Percentiles rank a stretch among this genome's conserved stretches.
Conservation (phyloP, 2,888 invertebrate species). For the Agriopis leucophaearia region DNA sequence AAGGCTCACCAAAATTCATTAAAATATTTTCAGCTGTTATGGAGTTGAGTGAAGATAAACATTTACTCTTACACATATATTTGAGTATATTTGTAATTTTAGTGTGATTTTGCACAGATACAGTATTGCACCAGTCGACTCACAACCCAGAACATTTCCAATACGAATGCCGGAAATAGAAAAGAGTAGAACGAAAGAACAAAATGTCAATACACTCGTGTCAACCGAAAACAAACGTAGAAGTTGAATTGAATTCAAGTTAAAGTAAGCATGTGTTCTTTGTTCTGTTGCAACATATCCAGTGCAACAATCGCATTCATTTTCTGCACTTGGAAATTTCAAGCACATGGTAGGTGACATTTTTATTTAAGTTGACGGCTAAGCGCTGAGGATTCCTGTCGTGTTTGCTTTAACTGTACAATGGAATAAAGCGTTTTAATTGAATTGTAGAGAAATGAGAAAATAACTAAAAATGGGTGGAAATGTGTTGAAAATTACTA, state of each 20-base stretch:
- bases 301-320: conserved; percentile 62
- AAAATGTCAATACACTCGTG: conserved; percentile 29
- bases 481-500: not conserved
- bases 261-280: conserved; percentile 48
- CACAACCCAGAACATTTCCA: conserved; percentile 3
- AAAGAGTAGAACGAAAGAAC: conserved; percentile 23
- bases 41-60: no score
- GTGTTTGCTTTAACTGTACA: conserved; percentile 18
- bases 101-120: not conserved
- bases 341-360: conserved; percentile 59
- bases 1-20: no score
- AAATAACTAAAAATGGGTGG: conserved; percentile 17
- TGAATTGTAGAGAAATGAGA: conserved; percentile 17
- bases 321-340: conserved; percentile 63
- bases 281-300: conserved; percentile 52
- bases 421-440: conserved; percentile 22
- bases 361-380: conserved; percentile 47
- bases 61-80: no score
- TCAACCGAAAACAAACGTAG: conserved; percentile 28
- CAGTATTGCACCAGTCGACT: conserved; percentile 5
- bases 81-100: not conserved
- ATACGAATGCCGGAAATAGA: conserved; percentile 21
- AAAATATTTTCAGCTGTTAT: no score
- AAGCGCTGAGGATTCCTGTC: conserved; percentile 18
- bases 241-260: conserved; percentile 45